Evolutionary conservation across 2,888 invertebrate genomes (phyloP), one percentile per base, ranked within the genome.

Genomic region (Arenicola marina): DNA sequence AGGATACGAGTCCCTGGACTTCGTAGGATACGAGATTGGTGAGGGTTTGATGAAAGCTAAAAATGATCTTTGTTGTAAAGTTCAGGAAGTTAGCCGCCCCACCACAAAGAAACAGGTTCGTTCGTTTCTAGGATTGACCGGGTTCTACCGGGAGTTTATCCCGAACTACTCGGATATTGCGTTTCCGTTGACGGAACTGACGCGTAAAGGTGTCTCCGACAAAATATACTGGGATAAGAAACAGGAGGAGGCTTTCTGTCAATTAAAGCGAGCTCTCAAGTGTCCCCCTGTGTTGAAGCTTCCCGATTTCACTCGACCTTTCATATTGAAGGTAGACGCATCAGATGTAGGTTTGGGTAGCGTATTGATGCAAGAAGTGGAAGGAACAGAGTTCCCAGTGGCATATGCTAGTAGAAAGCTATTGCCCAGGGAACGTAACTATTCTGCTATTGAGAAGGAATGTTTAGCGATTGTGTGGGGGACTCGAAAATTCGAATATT

Each of bases 401-500:
- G 60, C 62, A 3, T 72, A 63, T 51, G 68, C 63, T 18, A 71
- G 71, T 46, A 59, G 55, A 38, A 73, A 71, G 54, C 43, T 73
- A n/a, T n/a, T n/a, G n/a, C n/a, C n/a, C n/a, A n/a, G n/a, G n/a
- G n/a, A n/a, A n/a, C n/a, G n/a, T n/a, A n/a, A n/a, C n/a, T n/a
- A n/a, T n/a, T n/a, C n/a, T n/a, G n/a, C n/a, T n/a, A n/a, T n/a
- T n/a, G n/a, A n/a, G n/a, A n/a, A n/a, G n/a, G n/a, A n/a, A n/a
- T n/a, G n/a, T n/a, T n/a, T n/a, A n/a, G n/a, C n/a, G n/a, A n/a
- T n/a, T n/a, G n/a, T n/a, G n/a, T n/a, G n/a, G n/a, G n/a, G n/a
- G n/a, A n/a, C n/a, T n/a, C n/a, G n/a, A n/a, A n/a, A n/a, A n/a
- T n/a, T n/a, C n/a, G n/a, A n/a, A n/a, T n/a, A n/a, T n/a, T n/a